Evolutionary conservation across 2,888 invertebrate genomes (phyloP).

Genomic region (Cotesia congregata): DNA sequence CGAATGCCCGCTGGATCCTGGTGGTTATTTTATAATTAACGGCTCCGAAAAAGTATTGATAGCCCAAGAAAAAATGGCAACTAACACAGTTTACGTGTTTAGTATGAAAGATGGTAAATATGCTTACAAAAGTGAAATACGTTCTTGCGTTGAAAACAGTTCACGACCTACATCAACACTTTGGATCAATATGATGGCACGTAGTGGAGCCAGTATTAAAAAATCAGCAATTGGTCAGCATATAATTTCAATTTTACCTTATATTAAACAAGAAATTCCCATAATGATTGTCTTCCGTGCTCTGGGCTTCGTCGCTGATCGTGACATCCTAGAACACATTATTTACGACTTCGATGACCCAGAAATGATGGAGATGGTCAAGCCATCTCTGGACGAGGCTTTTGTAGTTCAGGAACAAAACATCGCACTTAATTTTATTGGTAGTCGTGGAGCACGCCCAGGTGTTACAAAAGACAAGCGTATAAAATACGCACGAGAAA

Average conservation of each 20-base stretch:
- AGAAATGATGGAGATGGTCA: constrained; percentile 99
- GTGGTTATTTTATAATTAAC: constrained; percentile 99
- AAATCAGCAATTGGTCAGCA: constrained; percentile 99
- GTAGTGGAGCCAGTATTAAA: constrained; percentile 97
- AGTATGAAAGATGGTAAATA: constrained; percentile 99
- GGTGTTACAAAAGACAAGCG: constrained; percentile 99
- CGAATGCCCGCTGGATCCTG: constrained; percentile 99
- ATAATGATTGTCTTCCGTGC: constrained; percentile 99
- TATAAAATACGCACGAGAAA: constrained; percentile 99
- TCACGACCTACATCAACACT: constrained; percentile 97
- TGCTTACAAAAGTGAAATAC: constrained; percentile 97
- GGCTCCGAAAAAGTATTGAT: constrained; percentile 99
- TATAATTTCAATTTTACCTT: constrained; percentile 97
- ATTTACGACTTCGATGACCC: constrained; percentile 99
- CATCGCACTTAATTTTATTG: constrained; percentile 98
- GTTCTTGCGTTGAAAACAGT: constrained; percentile 93
- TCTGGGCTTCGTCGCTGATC: constrained; percentile 98
- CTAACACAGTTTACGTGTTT: constrained; percentile 99
- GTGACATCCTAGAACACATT: constrained; percentile 99
- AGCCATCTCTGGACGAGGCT: constrained; percentile 98
- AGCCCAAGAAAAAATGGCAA: constrained; percentile 99
- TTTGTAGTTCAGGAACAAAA: constrained; percentile 99
- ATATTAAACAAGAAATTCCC: constrained; percentile 99
- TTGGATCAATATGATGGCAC: constrained; percentile 99
- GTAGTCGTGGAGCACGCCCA: constrained; percentile 95